Percentiles rank a stretch among this genome's conserved stretches.
These are phyloP conservation scores for Stenurella melanura DNA, from an alignment of 2,888 invertebrate genomes.

Conservation along the genomic window DNA sequence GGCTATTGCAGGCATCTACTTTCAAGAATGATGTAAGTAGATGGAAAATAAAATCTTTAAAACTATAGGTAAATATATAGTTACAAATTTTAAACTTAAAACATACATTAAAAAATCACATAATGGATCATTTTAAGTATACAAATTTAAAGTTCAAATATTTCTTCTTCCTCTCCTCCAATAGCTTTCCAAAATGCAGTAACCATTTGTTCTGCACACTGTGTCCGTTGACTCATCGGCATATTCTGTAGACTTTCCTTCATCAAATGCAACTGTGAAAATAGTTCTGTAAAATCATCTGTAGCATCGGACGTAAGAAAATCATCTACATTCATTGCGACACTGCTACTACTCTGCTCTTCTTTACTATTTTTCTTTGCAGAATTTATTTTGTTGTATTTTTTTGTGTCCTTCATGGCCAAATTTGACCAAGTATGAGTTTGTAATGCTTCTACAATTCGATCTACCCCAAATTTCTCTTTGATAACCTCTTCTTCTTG, in stretches of 20 bases:
- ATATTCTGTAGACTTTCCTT: conserved; percentile 80
- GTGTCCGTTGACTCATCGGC: conserved; percentile 79
- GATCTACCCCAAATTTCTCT: conserved; percentile 79
- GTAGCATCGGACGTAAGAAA: conserved; percentile 60
- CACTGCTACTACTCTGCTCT: conserved; percentile 32
- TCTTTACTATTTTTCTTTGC: conserved; percentile 1
- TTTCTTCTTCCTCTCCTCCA: conserved; percentile 83
- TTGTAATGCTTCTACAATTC: conserved; percentile 82
- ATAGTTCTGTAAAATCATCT: conserved; percentile 79
- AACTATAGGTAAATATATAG: neutral
- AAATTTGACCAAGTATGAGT: conserved; percentile 85
- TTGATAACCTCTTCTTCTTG: conserved; percentile 74
- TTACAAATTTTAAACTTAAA: neutral
- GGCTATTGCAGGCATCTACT: neutral
- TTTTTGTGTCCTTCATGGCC: conserved; percentile 75
- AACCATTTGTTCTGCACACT: conserved; percentile 83
- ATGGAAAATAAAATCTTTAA: neutral
- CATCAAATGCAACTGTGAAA: conserved; percentile 80
- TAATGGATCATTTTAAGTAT: conserved; percentile 17
- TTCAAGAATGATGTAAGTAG: neutral
- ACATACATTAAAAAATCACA: conserved; percentile 9
- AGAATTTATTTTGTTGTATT: conserved; percentile 42
- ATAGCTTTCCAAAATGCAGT: conserved; percentile 85
- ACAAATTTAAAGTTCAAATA: conserved; percentile 73
- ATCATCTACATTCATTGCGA: conserved; percentile 45